A percentile compares a stretch with the other conserved stretches of the same genome.
Conservation (phyloP, 2,113 vertebrate genomes). For the Phaethornis superciliosus region DNA sequence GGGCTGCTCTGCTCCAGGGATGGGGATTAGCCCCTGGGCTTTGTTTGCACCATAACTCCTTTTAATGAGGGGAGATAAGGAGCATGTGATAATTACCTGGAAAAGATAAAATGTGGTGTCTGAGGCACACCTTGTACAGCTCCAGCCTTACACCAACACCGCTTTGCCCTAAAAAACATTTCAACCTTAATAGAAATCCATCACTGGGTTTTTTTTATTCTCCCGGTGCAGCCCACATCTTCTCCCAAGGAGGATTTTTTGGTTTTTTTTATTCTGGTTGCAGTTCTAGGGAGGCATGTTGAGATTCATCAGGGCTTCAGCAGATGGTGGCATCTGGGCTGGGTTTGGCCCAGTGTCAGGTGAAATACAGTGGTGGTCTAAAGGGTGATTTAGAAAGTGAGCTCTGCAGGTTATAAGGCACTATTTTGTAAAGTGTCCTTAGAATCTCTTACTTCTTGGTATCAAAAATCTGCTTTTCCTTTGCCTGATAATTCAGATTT, state of each 20-base stretch:
- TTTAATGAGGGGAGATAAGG: not conserved
- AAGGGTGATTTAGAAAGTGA: not conserved
- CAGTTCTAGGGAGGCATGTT: not conserved
- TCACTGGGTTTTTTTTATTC: not conserved
- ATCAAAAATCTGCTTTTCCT: not conserved
- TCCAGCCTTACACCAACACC: fast-evolving
- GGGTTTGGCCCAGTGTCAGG: fast-evolving
- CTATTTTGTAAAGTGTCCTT: not conserved
- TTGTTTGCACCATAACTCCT: not conserved
- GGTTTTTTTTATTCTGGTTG: fast-evolving
- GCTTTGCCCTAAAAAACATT: not conserved
- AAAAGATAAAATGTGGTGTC: not conserved
- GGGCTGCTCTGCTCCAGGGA: not conserved
- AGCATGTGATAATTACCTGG: not conserved
- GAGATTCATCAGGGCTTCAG: not conserved
- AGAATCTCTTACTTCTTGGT: not conserved
- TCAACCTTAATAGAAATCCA: fast-evolving
- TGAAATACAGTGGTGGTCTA: fast-evolving
- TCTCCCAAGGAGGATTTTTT: fast-evolving
- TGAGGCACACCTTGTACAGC: not conserved
- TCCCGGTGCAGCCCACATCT: not conserved
- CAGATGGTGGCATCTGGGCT: fast-evolving
- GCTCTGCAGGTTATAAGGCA: not conserved
- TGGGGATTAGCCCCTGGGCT: not conserved
- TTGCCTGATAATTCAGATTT: not conserved